Conservation (phyloP, 2,888 invertebrate genomes). For the Omphaloscelis lunosa region DNA sequence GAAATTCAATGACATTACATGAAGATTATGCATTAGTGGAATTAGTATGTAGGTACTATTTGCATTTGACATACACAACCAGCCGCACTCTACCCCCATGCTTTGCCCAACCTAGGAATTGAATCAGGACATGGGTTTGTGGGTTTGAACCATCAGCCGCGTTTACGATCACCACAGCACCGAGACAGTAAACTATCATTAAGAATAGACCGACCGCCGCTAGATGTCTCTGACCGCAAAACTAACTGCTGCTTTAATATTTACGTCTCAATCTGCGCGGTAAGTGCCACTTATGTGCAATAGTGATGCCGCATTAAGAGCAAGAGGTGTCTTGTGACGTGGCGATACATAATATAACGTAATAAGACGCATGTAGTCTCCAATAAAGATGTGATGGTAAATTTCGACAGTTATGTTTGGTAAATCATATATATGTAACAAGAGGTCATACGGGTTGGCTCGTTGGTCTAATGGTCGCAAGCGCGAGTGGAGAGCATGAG, state of each 20-base stretch:
- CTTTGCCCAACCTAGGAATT: neutral
- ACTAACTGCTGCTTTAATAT: slow-evolving; percentile 14
- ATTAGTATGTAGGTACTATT: neutral
- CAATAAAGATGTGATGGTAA: neutral
- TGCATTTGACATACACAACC: neutral
- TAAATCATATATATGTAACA: neutral
- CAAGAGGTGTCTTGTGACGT: neutral
- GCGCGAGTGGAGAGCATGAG: neutral
- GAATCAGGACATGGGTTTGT: neutral
- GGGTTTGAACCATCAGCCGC: neutral
- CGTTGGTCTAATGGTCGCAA: neutral
- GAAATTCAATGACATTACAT: neutral
- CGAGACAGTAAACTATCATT: neutral
- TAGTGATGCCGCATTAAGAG: neutral
- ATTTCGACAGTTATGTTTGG: neutral
- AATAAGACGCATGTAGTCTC: neutral
- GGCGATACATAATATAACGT: neutral
- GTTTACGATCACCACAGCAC: neutral
- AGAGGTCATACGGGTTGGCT: neutral
- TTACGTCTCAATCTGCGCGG: slow-evolving; percentile 10
- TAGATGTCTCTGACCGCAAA: slow-evolving; percentile 26
- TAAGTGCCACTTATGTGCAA: slow-evolving; percentile 18
- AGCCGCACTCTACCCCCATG: neutral
- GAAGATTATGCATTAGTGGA: neutral
- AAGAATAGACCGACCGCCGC: neutral